Evolutionary conservation across 1,140 invertebrate genomes (phyloP).

Genomic region (Zophobas atratus): DNA sequence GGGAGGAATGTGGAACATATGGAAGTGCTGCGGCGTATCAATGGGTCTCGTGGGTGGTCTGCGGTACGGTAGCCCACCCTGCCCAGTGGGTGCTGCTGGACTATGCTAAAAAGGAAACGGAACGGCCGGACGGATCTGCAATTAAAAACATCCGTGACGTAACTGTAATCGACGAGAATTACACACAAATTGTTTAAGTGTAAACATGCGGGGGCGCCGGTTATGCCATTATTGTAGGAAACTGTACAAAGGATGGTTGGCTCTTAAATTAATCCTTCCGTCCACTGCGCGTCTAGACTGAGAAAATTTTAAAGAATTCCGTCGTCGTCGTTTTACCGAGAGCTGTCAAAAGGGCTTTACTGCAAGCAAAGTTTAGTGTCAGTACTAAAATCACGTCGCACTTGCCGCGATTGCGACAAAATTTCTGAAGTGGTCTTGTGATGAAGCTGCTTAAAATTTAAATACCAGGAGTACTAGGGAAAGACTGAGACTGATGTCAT

Average conservation of each 20-base stretch:
- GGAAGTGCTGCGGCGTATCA: constrained; percentile 29
- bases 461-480: no score
- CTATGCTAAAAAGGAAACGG: constrained; percentile 37
- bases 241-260: constrained; percentile 33
- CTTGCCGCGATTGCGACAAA: no score
- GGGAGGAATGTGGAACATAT: constrained; percentile 15
- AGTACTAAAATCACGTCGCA: no score
- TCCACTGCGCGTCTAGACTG: constrained; percentile 21
- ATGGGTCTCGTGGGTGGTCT: constrained; percentile 10
- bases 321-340: no score
- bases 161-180: constrained; percentile 37
- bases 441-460: no score
- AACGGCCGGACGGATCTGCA: constrained; percentile 20
- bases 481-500: no score
- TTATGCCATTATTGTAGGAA: constrained; percentile 23
- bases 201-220: constrained; percentile 37
- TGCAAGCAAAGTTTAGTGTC: no score
- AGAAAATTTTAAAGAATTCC: not conserved
- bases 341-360: no score
- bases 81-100: not conserved
- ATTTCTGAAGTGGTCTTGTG: no score
- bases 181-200: constrained; percentile 37
- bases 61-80: not conserved
- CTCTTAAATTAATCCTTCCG: constrained; percentile 21
- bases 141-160: constrained; percentile 40